A percentile compares a stretch with the other conserved stretches of the same genome.
Conservation (phyloP, 2,797 vertebrate genomes). For the Chloroceryle inda region DNA sequence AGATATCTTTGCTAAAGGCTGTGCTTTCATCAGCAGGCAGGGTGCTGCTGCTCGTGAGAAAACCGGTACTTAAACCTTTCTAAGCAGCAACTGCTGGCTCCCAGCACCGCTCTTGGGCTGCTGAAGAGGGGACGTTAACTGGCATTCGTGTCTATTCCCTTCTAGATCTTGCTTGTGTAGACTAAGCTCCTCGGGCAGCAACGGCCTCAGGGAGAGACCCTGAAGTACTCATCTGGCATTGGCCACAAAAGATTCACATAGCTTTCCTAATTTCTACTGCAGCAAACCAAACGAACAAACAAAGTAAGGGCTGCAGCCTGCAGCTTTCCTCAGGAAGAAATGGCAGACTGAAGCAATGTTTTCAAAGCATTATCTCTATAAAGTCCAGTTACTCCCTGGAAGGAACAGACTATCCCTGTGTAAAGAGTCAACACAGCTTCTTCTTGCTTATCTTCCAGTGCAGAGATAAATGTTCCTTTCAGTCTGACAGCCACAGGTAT, state of each 20-base stretch:
- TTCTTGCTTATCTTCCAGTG: not conserved
- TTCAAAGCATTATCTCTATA: not conserved
- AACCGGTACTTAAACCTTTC: not conserved
- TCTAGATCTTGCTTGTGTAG: not conserved
- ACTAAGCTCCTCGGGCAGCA: not conserved
- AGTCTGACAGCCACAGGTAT: not conserved
- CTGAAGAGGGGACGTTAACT: not conserved
- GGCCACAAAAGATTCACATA: not conserved
- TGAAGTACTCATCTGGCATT: not conserved
- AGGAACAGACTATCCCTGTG: not conserved
- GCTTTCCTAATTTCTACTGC: not conserved
- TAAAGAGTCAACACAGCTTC: not conserved
- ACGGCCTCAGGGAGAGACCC: not conserved
- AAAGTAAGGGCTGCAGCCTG: not conserved
- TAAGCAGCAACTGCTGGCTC: not conserved
- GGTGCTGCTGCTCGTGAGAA: not conserved
- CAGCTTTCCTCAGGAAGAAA: not conserved
- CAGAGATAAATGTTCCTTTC: not conserved
- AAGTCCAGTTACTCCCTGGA: not conserved
- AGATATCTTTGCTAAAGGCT: not conserved
- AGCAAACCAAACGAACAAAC: not conserved
- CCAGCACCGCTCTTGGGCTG: not conserved
- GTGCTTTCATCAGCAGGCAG: not conserved
- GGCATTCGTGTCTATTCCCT: not conserved
- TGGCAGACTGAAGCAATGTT: not conserved